Base-by-base conservation (phyloP, 1,140 invertebrate genomes). In the Zaprionus taronus region DNA sequence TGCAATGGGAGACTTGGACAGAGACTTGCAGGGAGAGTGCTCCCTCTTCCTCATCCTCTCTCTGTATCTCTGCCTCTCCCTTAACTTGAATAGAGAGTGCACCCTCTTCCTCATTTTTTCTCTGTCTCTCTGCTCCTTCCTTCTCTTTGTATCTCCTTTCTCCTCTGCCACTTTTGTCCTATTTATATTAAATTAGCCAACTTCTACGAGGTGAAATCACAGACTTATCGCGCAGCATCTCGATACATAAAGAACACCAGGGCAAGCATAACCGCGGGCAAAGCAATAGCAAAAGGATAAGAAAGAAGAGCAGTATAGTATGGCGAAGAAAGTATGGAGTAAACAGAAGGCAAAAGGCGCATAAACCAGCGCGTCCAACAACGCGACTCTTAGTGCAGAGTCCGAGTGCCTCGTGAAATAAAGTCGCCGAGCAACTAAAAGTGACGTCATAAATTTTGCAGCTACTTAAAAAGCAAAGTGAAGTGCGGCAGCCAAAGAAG, bases 361-460 rank as follows among this genome's bases (percentile, higher is more conserved):
- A 38, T 38, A 38, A 38, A 17, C n/a, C n/a, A 17, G 41, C n/a
- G 41, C n/a, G 36, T 38, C 36, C n/a, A 17, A n/a, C n/a, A 17
- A 47, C 2, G 41, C 41, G n/a, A 17, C 7, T 47, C 20, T 51
- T 51, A 11, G 47, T 14, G 15, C 41, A 7, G 6, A 17, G 41
- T 51, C 9, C 44, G 60, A 47, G 41, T 47, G 60, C 31, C 36
- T 53, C 28, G 41, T 41, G 58, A 60, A 62, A 71, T 71, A 55
- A 71, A 76, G 73, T 76, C 44, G 61, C 14, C 34, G 47, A 55
- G 49, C 81, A 84, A 76, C 81, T 83, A 61, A 64, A 69, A 89
- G 72, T 87, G 81, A 89, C 79, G 84, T 89, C 84, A 89, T 89
- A 89, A 84, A 90, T 90, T 89, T 83, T 71, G 85, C 71, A 67